Base-by-base conservation (phyloP, 2,113 vertebrate genomes). In the Tonatia bakeri region DNA sequence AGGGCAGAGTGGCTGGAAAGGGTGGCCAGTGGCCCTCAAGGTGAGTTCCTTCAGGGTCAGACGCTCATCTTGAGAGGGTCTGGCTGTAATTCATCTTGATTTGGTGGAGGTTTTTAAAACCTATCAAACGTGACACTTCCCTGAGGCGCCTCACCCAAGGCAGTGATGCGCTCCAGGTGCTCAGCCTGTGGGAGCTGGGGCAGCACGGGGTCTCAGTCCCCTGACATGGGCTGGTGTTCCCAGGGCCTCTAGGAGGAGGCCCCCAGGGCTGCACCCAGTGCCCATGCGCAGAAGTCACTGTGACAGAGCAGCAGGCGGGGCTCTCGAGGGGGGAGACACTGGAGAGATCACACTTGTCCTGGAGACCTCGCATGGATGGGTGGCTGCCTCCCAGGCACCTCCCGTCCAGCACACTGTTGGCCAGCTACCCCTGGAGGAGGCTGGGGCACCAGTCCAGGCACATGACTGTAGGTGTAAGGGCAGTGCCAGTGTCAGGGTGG, bases 401-500 rank as follows among this genome's bases (percentile, higher is more conserved):
- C 43, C 0, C 2, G 0, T 20, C 28, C 19, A 15, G 16, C 15
- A 69, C 86, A 59, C 26, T 26, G 10, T 33, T 13, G 3, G 17
- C 12, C 64, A 4, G 0, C 38, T 22, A 2, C 38, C 52, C 76
- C 70, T 14, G 3, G 73, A 69, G 40, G 65, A 38, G 31, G 54
- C 4, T 1, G 20, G 40, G 61, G 43, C 5, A 0, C 80, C 13
- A 1, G 12, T 4, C 54, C 36, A 24, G 75, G 54, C 17, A 0
- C 19, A 8, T 1, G 10, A 72, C 70, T 9, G 0, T 47, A 4
- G 31, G 11, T 1, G 2, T 26, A 4, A 4, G n/a, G 47, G 2
- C 3, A 5, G 12, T 8, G 11, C 26, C 5, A 0, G 0, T 3
- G 1, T 45, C 82, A 3, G 19, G 1, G n/a, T 33, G 7, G 38